These are phyloP conservation scores for Todus mexicanus DNA, from an alignment of 2,797 vertebrate species.

Conservation along the genomic window DNA sequence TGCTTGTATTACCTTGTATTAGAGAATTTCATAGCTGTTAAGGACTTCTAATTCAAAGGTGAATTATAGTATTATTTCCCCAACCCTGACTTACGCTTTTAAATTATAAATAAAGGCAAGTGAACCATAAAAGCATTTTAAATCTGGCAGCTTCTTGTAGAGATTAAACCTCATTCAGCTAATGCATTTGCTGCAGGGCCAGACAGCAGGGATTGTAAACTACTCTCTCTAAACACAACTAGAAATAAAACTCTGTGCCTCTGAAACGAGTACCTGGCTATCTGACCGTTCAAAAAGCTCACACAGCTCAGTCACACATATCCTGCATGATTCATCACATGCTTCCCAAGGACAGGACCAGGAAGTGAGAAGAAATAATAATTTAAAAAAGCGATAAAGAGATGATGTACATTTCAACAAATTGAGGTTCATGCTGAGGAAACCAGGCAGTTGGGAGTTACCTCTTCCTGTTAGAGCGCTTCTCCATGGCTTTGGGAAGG, in stretches of 20 bases:
- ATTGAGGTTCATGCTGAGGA: background rate
- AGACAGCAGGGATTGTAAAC: background rate
- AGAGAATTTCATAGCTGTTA: background rate
- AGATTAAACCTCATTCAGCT: constrained; percentile 15
- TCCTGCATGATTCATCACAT: constrained; percentile 1
- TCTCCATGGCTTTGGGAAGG: background rate
- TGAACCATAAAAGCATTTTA: constrained; percentile 8
- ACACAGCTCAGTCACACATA: background rate
- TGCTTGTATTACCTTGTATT: background rate
- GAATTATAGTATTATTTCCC: background rate
- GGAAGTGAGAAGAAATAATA: background rate
- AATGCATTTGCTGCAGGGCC: background rate
- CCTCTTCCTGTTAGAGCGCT: background rate
- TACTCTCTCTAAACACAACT: background rate
- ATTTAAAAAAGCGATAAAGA: no score
- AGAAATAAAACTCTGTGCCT: background rate
- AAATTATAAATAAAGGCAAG: constrained; percentile 13
- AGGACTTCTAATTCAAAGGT: background rate
- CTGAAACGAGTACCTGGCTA: background rate
- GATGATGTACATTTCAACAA: background rate
- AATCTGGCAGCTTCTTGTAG: background rate
- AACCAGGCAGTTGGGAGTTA: background rate
- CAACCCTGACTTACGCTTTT: background rate
- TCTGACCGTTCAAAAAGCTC: background rate
- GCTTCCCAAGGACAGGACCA: rapidly evolving